A percentile compares a stretch with the other conserved stretches of the same genome.
These are phyloP conservation scores for Agriopis leucophaearia DNA, from an alignment of 2,888 invertebrate species.

Conservation along the genomic window DNA sequence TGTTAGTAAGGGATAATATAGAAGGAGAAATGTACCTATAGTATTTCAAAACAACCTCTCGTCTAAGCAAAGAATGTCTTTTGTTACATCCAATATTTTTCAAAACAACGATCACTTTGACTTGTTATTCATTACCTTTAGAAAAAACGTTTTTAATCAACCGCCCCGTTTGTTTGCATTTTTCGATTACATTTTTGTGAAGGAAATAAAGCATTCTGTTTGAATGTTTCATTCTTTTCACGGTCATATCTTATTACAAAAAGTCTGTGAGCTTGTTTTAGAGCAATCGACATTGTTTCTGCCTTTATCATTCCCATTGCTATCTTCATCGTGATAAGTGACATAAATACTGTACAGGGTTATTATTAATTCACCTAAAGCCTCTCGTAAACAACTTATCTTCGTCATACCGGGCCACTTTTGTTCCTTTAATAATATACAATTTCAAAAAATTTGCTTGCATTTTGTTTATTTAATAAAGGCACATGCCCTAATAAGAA, in stretches of 20 bases:
- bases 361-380: too few relatives aligned
- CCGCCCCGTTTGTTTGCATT: constrained; percentile 30
- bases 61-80: constrained; percentile 9
- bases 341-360: too few relatives aligned
- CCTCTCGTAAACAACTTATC: too few relatives aligned
- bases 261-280: not conserved
- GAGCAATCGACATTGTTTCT: not conserved
- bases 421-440: too few relatives aligned
- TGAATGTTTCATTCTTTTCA: constrained; percentile 25
- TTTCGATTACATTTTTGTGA: constrained; percentile 37
- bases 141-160: constrained; percentile 26
- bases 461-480: too few relatives aligned
- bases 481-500: too few relatives aligned
- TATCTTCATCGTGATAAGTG: too few relatives aligned
- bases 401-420: too few relatives aligned
- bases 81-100: constrained; percentile 23
- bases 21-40: not conserved
- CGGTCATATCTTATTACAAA: constrained; percentile 17
- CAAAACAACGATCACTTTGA: constrained; percentile 33
- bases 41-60: constrained; percentile 5
- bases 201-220: constrained; percentile 34
- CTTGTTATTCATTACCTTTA: constrained; percentile 30
- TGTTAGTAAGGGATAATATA: too few relatives aligned
- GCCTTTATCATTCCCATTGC: not conserved
- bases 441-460: too few relatives aligned